Evolutionary conservation across 2,888 invertebrate species (phyloP).

Genomic region (Apodemia mormo): DNA sequence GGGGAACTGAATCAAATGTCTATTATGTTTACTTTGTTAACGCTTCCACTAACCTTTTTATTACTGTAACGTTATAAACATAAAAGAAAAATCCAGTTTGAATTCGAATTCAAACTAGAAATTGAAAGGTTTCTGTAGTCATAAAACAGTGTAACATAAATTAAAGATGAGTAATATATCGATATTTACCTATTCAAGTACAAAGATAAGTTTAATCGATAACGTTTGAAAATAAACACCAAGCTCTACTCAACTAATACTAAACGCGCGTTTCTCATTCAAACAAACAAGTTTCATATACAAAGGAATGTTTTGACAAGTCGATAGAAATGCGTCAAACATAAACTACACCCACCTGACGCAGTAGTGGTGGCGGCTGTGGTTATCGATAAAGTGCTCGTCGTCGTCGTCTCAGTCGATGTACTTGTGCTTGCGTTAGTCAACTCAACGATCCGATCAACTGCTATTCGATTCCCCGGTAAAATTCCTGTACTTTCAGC

Average conservation of each 20-base stretch:
- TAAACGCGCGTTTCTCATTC: neutral
- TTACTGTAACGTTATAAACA: too few species aligned
- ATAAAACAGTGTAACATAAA: too few species aligned
- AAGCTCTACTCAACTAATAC: neutral
- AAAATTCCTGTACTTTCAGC: conserved; percentile 53
- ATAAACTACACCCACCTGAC: conserved; percentile 61
- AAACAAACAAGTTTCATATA: neutral
- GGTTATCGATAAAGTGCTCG: conserved; percentile 55
- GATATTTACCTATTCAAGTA: neutral
- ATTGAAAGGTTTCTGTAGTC: too few species aligned
- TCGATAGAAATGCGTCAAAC: conserved; percentile 26
- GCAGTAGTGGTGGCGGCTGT: conserved; percentile 64
- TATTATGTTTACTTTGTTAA: too few species aligned
- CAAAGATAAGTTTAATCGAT: neutral
- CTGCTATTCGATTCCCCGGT: conserved; percentile 62
- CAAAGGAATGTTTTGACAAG: conserved; percentile 11
- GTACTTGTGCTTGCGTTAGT: conserved; percentile 48
- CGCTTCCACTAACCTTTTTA: too few species aligned
- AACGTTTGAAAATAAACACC: neutral
- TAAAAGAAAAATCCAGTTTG: too few species aligned
- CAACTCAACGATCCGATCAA: conserved; percentile 71
- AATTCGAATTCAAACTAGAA: too few species aligned
- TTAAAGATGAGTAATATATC: too few species aligned
- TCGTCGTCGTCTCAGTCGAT: conserved; percentile 46
- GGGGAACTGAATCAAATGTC: too few species aligned